Percentiles rank a stretch among this genome's conserved stretches.
These are phyloP conservation scores for Thaleichthys pacificus DNA, from an alignment of 2,797 vertebrate genomes.

Conservation along the genomic window DNA sequence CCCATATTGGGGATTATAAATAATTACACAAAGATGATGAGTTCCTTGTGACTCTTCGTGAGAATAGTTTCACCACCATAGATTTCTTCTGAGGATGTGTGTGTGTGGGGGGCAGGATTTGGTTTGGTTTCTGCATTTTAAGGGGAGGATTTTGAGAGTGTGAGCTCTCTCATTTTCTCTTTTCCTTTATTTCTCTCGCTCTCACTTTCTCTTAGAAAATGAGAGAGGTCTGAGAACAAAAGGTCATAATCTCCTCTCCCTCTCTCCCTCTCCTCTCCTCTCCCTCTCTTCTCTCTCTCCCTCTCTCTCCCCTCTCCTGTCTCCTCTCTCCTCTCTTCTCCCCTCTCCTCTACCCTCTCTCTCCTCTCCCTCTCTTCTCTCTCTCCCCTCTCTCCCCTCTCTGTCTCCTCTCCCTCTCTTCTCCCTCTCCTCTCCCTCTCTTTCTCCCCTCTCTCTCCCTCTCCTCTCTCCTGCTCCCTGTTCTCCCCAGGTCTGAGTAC, in stretches of 20 bases:
- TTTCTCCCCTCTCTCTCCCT: neutral
- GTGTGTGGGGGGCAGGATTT: neutral
- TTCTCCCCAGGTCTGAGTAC: neutral
- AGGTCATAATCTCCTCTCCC: slow-evolving; percentile 2
- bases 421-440: neutral
- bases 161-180: neutral
- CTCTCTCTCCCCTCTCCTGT: neutral
- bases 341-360: slow-evolving; percentile 24
- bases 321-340: neutral
- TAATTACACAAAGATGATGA: slow-evolving; percentile 70
- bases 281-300: neutral
- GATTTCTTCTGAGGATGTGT: slow-evolving; percentile 7
- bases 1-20: slow-evolving; percentile 64
- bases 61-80: slow-evolving; percentile 7
- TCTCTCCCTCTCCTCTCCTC: neutral
- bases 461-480: slow-evolving; percentile 36
- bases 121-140: slow-evolving; percentile 13
- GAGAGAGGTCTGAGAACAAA: slow-evolving; percentile 5
- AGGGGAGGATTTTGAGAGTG: slow-evolving; percentile 18
- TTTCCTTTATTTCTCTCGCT: neutral
- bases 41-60: slow-evolving; percentile 9
- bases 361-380: slow-evolving; percentile 4
- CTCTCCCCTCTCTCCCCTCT: slow-evolving; percentile 2
- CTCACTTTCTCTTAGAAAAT: slow-evolving; percentile 7
- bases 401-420: neutral